A percentile compares a stretch with the other conserved stretches of the same genome.
Conservation (phyloP, 2,797 vertebrate species). For the Urophycis tenuis region DNA sequence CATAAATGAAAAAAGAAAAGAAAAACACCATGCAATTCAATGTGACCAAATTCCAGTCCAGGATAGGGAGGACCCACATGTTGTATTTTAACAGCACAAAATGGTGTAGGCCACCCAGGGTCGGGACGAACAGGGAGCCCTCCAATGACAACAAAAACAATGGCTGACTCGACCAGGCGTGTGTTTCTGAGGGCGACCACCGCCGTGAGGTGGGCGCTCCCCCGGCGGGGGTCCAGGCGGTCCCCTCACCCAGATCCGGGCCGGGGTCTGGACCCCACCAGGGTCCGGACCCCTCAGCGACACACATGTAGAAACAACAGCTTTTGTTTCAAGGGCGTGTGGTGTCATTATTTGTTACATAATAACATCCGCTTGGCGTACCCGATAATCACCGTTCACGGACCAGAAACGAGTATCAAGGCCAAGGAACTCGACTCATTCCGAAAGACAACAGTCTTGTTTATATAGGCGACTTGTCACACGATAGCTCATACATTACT, state of each 20-base stretch:
- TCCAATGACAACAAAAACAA: slow-evolving; percentile 71
- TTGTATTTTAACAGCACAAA: neutral
- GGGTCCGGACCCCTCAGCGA: slow-evolving; percentile 32
- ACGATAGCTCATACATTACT: neutral
- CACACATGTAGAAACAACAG: slow-evolving; percentile 54
- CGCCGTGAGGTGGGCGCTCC: neutral
- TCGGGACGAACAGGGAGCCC: slow-evolving; percentile 21
- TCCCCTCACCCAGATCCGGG: no score
- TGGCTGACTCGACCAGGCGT: slow-evolving; percentile 49
- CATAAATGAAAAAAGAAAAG: neutral
- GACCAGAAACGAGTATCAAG: slow-evolving; percentile 14
- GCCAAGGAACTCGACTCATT: neutral
- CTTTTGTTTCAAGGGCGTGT: slow-evolving; percentile 73
- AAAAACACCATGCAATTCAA: neutral
- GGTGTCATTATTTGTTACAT: slow-evolving; percentile 69
- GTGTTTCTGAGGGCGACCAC: neutral
- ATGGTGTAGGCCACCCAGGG: neutral
- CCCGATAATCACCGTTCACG: slow-evolving; percentile 21
- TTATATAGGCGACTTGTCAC: neutral
- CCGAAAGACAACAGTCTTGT: neutral
- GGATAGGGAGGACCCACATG: neutral
- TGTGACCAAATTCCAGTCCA: neutral
- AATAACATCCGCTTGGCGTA: slow-evolving; percentile 61
- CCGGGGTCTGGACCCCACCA: neutral
- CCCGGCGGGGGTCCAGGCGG: no score